A percentile compares a stretch with the other conserved stretches of the same genome.
These are phyloP conservation scores for Syrmaticus mikado DNA, from an alignment of 2,113 vertebrate genomes.

Conservation along the genomic window DNA sequence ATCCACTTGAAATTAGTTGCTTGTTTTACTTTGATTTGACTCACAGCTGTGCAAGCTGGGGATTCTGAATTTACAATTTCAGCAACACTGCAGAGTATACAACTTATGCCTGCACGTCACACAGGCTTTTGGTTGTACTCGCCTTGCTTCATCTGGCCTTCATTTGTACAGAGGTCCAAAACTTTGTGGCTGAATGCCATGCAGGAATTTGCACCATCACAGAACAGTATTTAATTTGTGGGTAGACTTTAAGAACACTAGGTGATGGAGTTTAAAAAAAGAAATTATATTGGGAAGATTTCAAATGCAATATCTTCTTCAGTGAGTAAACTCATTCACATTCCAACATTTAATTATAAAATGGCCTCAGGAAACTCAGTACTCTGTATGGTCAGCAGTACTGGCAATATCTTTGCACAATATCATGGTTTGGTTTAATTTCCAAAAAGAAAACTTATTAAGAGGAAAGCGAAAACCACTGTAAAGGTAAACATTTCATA, in stretches of 20 bases:
- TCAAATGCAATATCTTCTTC: conserved; percentile 9
- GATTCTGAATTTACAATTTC: conserved; percentile 18
- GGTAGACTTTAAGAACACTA: background rate
- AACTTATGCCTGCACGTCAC: accelerated
- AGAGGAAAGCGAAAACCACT: background rate
- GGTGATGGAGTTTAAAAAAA: background rate
- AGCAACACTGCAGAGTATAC: background rate
- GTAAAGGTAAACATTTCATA: conserved; percentile 35
- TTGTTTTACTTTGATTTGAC: conserved; percentile 8
- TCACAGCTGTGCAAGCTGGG: background rate
- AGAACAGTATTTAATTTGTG: background rate
- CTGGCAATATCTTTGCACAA: background rate
- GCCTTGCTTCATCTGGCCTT: background rate
- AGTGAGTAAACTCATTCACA: background rate
- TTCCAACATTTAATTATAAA: conserved; percentile 45
- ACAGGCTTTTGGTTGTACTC: background rate
- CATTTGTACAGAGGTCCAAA: background rate
- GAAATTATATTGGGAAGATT: background rate
- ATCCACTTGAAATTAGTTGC: background rate
- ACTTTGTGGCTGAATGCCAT: accelerated
- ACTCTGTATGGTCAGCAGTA: conserved; percentile 30
- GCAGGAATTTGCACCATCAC: background rate
- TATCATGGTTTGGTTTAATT: conserved; percentile 24
- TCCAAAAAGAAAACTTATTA: background rate
- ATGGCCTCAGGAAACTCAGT: background rate